These are phyloP conservation scores for Muscidifurax raptorellus DNA, from an alignment of 1,140 invertebrate genomes.

Conservation along the genomic window DNA sequence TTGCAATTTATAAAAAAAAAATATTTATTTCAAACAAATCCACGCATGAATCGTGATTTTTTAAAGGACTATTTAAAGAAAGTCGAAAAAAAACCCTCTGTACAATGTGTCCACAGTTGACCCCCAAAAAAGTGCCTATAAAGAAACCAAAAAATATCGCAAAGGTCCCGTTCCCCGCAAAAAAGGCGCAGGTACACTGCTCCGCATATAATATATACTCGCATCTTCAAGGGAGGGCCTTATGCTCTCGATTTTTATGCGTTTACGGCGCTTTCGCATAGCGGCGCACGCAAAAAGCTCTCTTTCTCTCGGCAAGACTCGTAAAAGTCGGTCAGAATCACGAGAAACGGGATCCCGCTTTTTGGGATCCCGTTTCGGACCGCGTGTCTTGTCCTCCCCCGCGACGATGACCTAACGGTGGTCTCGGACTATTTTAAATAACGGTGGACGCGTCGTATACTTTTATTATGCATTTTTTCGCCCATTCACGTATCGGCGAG, in stretches of 20 bases:
- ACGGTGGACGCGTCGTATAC: constrained; percentile 65
- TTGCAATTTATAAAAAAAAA: too few species aligned
- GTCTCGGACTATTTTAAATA: constrained; percentile 68
- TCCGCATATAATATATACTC: constrained; percentile 22
- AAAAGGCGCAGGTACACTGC: background rate
- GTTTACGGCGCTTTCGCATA: constrained; percentile 56
- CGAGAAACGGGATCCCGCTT: constrained; percentile 66
- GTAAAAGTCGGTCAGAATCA: constrained; percentile 62
- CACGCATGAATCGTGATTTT: too few species aligned
- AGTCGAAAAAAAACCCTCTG: background rate
- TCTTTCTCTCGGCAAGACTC: background rate
- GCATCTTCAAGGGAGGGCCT: background rate
- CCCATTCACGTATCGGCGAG: background rate
- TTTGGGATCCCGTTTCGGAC: constrained; percentile 64
- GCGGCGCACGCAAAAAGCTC: background rate
- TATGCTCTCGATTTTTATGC: constrained; percentile 63
- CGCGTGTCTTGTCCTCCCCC: constrained; percentile 60
- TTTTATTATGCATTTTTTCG: constrained; percentile 69
- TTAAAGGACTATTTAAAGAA: background rate
- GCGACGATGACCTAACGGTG: constrained; percentile 57
- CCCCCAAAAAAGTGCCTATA: background rate
- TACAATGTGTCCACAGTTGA: background rate
- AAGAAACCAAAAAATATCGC: background rate
- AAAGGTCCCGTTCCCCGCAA: background rate
- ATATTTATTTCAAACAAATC: too few species aligned